Evolutionary conservation across 1,140 invertebrate species (phyloP).

Genomic region (Mamestra configurata): DNA sequence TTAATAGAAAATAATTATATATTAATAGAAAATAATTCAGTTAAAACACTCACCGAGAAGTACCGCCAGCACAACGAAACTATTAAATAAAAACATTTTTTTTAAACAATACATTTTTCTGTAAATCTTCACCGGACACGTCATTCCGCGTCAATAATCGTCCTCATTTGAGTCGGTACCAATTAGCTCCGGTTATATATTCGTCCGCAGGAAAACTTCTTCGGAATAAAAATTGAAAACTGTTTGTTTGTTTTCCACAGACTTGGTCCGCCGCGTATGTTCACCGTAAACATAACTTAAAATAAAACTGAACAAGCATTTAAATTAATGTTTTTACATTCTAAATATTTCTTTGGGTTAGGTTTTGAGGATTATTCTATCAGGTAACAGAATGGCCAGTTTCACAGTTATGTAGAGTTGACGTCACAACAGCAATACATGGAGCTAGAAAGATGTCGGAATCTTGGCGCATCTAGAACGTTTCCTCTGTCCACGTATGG

Average conservation of each 20-base stretch:
- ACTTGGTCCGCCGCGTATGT: background rate
- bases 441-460: no score
- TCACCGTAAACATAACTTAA: background rate
- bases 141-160: conserved; percentile 4
- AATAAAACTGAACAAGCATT: no score
- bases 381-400: no score
- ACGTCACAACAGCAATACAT: no score
- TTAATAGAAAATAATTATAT: background rate
- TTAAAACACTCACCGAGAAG: conserved; percentile 21
- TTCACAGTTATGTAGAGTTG: no score
- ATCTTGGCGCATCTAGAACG: no score
- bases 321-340: no score
- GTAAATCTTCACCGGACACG: conserved; percentile 6
- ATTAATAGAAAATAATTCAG: background rate
- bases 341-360: no score
- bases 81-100: conserved; percentile 11
- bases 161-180: conserved; percentile 14
- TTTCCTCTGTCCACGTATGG: no score
- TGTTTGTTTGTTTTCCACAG: conserved; percentile 8
- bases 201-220: conserved; percentile 15
- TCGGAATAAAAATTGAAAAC: conserved; percentile 5
- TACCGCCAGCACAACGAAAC: background rate
- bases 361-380: no score
- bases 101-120: background rate
- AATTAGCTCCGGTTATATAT: conserved; percentile 17